Base-by-base conservation (phyloP, 2,888 invertebrate species). In the Yponomeuta cagnagella region DNA sequence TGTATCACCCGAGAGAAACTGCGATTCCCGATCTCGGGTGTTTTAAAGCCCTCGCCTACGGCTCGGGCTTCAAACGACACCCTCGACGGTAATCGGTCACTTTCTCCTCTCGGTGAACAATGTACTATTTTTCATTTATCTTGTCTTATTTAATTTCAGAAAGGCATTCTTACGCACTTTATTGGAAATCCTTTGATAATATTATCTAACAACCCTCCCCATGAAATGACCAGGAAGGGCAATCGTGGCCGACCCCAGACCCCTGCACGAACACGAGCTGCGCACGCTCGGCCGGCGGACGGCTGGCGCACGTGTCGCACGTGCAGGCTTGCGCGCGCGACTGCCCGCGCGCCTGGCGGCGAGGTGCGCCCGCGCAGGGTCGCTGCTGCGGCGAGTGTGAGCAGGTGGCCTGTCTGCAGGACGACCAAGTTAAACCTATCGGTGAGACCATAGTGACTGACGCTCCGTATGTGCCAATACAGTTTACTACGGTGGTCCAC, bases 381-480 rank as follows among this genome's bases (percentile, higher is more conserved):
- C 82, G 82, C 30, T 96, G 96, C 82, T 96, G 96, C 76, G 96
- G 96, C 0, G 89, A 86, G 66, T 96, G 96, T 75, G 85, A 89
- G 63, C 94, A 94, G 80, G 85, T 86, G 0, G 87, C 90, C 33
- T 96, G 96, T 72, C 79, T 94, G 0, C 82, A 93, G 2, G 93
- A 89, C 0, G 93, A 92, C 0, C 79, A 83, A 0, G 75, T 94
- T 0, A 89, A 93, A 68, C 76, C 86, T 37, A 89, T 93, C 1
- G 93, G 93, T 90, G 2, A 76, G 79, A 71, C 30, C 33, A 2
- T n/a, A 23, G 23, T 58, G 23, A 23, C 23, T 23, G 23, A 23
- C 23, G 23, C 23, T 23, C 23, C 23, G 23, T 23, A 23, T 23
- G 23, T 23, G 23, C 23, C 23, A 23, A 23, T 23, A 23, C 23